Evolutionary conservation across 2,888 invertebrate genomes (phyloP).

Genomic region (Phalera bucephala): DNA sequence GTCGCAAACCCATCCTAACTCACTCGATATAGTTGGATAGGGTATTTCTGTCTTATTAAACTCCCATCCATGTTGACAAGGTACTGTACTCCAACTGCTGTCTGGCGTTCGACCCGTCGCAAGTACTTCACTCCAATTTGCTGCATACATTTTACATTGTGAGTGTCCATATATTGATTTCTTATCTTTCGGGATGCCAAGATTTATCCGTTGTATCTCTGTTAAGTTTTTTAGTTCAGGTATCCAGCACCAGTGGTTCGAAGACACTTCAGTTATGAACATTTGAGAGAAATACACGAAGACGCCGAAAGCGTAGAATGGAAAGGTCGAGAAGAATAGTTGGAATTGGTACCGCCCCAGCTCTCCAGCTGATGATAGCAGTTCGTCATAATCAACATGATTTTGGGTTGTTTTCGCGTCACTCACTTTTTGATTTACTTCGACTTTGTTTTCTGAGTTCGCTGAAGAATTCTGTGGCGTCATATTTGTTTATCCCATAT

Average conservation of each 20-base stretch:
- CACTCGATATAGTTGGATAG: conserved; percentile 58
- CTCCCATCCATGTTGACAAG: conserved; percentile 60
- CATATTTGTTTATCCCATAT: no score
- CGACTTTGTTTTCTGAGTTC: no score
- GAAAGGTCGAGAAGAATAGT: conserved; percentile 36
- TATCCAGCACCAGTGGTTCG: conserved; percentile 45
- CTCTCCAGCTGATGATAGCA: conserved; percentile 40
- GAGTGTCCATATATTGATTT: conserved; percentile 41
- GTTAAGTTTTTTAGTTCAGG: conserved; percentile 40
- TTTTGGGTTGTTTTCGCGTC: no score
- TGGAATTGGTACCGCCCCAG: conserved; percentile 38
- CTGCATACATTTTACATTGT: conserved; percentile 45
- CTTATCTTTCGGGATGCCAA: conserved; percentile 35
- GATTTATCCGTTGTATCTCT: conserved; percentile 28
- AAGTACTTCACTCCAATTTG: conserved; percentile 54
- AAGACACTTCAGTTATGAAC: conserved; percentile 40
- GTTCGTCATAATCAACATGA: conserved; percentile 39
- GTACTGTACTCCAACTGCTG: conserved; percentile 40
- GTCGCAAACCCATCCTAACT: conserved; percentile 59
- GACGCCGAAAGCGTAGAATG: conserved; percentile 40
- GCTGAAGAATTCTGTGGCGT: no score
- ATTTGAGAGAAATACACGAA: conserved; percentile 38
- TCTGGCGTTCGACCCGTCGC: conserved; percentile 35
- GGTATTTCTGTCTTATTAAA: conserved; percentile 60
- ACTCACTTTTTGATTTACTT: no score